Base-by-base conservation (phyloP, 2,888 invertebrate genomes). In the Synanthedon formicaeformis region DNA sequence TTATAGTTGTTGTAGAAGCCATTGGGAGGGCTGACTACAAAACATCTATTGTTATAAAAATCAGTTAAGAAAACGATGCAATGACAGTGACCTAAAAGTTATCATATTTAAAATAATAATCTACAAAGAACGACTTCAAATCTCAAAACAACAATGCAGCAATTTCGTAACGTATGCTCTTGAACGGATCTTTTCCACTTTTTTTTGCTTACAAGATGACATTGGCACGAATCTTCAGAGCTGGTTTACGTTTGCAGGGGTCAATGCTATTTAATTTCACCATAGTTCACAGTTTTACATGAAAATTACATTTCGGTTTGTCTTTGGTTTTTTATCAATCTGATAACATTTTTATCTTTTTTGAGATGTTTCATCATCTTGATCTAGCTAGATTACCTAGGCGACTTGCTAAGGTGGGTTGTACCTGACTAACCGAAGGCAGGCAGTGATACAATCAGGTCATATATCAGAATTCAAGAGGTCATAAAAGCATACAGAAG, bases 221-320 rank as follows among this genome's bases (percentile, higher is more conserved):
- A 77, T 71, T 78, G 78, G 73, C 77, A 75, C 65, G 60, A 58
- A 68, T 75, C 68, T 67, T 64, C 61, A 63, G 64, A 59, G 64
- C 63, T 62, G 56, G 64, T 69, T 34, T 65, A 64, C 60, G 64
- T 61, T 58, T 61, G 62, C 63, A 61, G 60, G 67, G 75, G 75
- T 77, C 77, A 76, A 69, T 71, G 63, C 57, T 66, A 63, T 57
- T n/a, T 57, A 59, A 66, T 69, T 64, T 71, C 64, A 55, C 55
- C 58, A 60, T 55, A 16, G 16, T 18, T 13, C 49, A 16, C 8
- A 12, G n/a, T 45, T 45, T 45, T 14, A 45, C 45, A 14, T n/a
- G 45, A 45, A 13, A 45, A 12, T 34, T 34, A 10, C 34, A 34
- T 34, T 34, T 34, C 10, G 34, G 34, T 10, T 34, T 34, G 34